phyloP scores from a whole-genome alignment of 2,888 invertebrate genomes.

The Drosophila testacea region DNA sequence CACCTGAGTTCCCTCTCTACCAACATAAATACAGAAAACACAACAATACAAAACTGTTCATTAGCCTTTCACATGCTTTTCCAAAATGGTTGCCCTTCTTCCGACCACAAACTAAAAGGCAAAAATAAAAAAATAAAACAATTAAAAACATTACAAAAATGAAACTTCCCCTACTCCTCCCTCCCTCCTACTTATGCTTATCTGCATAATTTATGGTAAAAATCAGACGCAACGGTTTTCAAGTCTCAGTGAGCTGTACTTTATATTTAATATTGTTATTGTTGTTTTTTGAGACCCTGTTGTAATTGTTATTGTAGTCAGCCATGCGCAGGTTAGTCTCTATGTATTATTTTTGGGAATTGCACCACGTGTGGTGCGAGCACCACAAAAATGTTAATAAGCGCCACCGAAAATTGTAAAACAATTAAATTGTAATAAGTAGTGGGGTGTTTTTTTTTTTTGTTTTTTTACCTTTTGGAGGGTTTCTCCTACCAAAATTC shows the following conservation, averaged over 20 bases:
- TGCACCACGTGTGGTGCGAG: constrained; percentile 71
- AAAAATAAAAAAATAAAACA: constrained; percentile 66
- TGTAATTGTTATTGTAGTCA: constrained; percentile 35
- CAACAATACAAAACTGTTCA: constrained; percentile 55
- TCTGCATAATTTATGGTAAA: constrained; percentile 81
- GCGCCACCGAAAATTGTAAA: constrained; percentile 81
- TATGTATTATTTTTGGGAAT: constrained; percentile 61
- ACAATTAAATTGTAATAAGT: constrained; percentile 82
- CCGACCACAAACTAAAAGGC: constrained; percentile 35
- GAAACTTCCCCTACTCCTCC: constrained; percentile 12
- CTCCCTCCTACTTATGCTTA: constrained; percentile 70
- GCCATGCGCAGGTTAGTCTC: constrained; percentile 51
- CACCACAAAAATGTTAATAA: constrained; percentile 67
- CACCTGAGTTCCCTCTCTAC: constrained; percentile 4
- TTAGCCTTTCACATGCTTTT: constrained; percentile 43
- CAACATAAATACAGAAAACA: neutral
- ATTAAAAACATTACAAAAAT: constrained; percentile 59
- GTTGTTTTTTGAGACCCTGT: constrained; percentile 11
- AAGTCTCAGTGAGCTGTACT: constrained; percentile 45
- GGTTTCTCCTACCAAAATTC: constrained; percentile 35
- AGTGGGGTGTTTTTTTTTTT: neutral
- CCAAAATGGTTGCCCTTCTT: constrained; percentile 47
- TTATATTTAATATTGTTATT: constrained; percentile 37
- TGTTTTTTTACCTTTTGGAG: neutral
- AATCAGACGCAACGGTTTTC: constrained; percentile 71